A percentile compares a stretch with the other conserved stretches of the same genome.
phyloP scores from a whole-genome alignment of 2,113 vertebrate species.

The Macrotis lagotis region DNA sequence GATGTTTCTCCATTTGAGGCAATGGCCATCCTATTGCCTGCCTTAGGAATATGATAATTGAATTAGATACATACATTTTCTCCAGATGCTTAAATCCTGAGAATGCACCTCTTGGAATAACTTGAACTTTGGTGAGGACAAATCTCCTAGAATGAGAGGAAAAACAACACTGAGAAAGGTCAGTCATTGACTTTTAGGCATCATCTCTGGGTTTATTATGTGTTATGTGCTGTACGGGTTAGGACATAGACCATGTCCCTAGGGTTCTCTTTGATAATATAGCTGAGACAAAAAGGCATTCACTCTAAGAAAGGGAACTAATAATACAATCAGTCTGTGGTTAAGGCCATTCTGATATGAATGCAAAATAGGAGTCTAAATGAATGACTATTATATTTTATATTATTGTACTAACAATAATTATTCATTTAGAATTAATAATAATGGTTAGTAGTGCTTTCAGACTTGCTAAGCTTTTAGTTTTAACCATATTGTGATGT shows the following conservation, averaged over 20 bases:
- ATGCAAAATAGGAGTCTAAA: not conserved
- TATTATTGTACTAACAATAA: not conserved
- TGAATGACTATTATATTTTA: not conserved
- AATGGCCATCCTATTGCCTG: not conserved
- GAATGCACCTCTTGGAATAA: slow-evolving; percentile 86
- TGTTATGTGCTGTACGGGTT: not conserved
- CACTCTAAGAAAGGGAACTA: not conserved
- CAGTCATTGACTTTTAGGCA: not conserved
- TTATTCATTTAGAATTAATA: not conserved
- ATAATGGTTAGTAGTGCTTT: not conserved
- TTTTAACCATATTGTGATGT: not conserved
- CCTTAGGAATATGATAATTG: not conserved
- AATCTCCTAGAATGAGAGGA: slow-evolving; percentile 86
- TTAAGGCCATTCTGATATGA: not conserved
- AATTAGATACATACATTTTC: slow-evolving; percentile 86
- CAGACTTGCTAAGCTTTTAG: not conserved
- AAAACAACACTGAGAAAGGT: slow-evolving; percentile 27
- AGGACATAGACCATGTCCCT: not conserved
- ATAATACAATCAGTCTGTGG: not conserved
- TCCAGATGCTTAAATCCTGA: slow-evolving; percentile 84
- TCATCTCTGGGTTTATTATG: not conserved
- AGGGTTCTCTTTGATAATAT: not conserved
- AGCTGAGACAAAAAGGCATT: not conserved
- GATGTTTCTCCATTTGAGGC: not conserved
- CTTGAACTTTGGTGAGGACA: slow-evolving; percentile 86